Percentiles rank a stretch among this genome's conserved stretches.
These are phyloP conservation scores for Euplexia lucipara DNA, from an alignment of 2,888 invertebrate genomes.

Conservation along the genomic window DNA sequence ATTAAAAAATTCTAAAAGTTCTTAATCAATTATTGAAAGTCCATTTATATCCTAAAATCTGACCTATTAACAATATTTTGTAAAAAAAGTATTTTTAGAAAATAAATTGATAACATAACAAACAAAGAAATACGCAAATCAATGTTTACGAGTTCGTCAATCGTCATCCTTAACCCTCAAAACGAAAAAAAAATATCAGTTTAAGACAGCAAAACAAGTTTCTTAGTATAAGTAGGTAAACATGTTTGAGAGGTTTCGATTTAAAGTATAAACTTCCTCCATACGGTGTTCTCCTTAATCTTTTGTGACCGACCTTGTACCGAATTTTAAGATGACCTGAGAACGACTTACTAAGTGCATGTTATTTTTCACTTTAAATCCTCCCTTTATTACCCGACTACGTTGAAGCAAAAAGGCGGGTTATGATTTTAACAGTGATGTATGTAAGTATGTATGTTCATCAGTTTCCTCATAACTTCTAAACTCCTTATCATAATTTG, in stretches of 20 bases:
- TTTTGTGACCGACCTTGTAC: constrained; percentile 26
- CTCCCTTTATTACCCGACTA: too few species aligned
- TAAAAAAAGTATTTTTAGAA: too few species aligned
- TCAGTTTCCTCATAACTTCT: too few species aligned
- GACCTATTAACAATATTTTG: background rate
- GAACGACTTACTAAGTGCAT: background rate
- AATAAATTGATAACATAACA: background rate
- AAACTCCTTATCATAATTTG: too few species aligned
- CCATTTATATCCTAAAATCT: background rate
- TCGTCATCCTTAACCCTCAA: background rate
- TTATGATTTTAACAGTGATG: too few species aligned
- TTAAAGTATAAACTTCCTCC: constrained; percentile 6
- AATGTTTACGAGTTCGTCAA: background rate
- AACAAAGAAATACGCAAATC: background rate
- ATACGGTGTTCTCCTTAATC: constrained; percentile 18
- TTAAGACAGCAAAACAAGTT: constrained; percentile 28
- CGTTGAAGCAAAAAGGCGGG: too few species aligned
- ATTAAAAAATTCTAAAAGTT: too few species aligned
- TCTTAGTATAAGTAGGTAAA: constrained; percentile 20
- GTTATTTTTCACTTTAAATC: too few species aligned
- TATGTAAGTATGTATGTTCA: too few species aligned
- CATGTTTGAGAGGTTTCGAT: constrained; percentile 28
- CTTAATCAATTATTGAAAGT: background rate
- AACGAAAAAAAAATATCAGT: constrained; percentile 3
- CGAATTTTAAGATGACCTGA: constrained; percentile 20